Percentiles rank a stretch among this genome's conserved stretches.
Conservation (phyloP, 1,140 invertebrate genomes). For the Aphelinus certus region DNA sequence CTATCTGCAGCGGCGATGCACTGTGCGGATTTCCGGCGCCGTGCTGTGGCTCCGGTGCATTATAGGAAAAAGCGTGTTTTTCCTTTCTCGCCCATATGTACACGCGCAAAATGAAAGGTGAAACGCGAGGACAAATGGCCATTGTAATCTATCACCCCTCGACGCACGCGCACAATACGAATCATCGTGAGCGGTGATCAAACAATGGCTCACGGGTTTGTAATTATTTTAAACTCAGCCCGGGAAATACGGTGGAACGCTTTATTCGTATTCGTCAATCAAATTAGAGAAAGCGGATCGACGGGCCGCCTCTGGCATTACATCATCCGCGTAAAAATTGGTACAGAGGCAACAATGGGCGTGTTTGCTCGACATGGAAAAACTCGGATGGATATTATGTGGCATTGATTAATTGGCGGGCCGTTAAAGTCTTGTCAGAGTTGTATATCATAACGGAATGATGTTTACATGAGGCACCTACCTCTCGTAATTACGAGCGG, state of each 20-base stretch:
- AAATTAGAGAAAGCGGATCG: conserved; percentile 27
- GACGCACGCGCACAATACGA: neutral
- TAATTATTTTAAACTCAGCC: conserved; percentile 32
- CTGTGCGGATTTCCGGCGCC: no score
- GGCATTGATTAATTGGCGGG: conserved; percentile 28
- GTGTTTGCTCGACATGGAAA: no score
- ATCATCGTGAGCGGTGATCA: conserved; percentile 21
- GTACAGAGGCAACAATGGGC: no score
- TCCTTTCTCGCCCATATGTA: neutral
- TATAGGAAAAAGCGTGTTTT: neutral
- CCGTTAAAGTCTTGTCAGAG: no score
- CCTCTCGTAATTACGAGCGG: conserved; percentile 8
- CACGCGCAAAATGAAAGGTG: no score
- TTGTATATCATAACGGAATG: neutral
- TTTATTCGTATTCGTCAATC: conserved; percentile 22
- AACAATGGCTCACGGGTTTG: conserved; percentile 2
- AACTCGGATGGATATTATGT: conserved; percentile 9
- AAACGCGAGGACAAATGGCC: conserved; percentile 1
- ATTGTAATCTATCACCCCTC: conserved; percentile 25
- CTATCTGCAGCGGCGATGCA: no score
- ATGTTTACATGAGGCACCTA: neutral
- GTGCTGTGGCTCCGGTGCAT: no score
- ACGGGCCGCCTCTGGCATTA: neutral
- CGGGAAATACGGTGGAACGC: neutral
- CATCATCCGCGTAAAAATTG: neutral